phyloP scores from a whole-genome alignment of 2,888 invertebrate species.

The Agapostemon virescens region DNA sequence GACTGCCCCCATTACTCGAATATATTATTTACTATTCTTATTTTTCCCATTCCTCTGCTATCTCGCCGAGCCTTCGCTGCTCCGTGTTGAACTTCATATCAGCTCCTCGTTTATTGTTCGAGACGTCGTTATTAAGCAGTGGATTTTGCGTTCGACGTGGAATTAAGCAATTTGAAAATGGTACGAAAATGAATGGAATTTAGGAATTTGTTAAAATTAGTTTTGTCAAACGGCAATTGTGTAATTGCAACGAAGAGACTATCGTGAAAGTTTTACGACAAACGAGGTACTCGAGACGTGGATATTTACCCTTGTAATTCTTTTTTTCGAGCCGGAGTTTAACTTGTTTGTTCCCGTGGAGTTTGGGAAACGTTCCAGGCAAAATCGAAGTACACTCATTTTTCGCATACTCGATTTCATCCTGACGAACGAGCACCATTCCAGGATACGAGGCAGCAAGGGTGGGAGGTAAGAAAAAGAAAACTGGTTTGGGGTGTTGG shows the following conservation, averaged over 20 bases:
- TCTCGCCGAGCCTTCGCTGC: not conserved
- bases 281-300: not conserved
- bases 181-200: not conserved
- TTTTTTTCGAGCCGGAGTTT: not conserved
- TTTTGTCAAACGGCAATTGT: no score
- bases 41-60: constrained; percentile 69
- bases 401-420: constrained; percentile 71
- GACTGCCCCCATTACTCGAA: constrained; percentile 68
- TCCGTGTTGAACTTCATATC: not conserved
- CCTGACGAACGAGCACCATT: constrained; percentile 64
- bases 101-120: not conserved
- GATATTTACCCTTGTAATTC: not conserved
- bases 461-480: constrained; percentile 36
- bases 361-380: not conserved
- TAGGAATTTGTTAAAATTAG: not conserved
- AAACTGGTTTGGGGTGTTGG: constrained; percentile 58
- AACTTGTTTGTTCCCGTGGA: not conserved
- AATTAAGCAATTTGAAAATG: no score
- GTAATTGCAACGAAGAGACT: not conserved
- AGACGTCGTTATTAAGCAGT: not conserved
- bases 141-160: not conserved
- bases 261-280: not conserved
- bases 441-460: constrained; percentile 45
- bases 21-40: constrained; percentile 78
- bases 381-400: constrained; percentile 48